Percentiles rank a stretch among this genome's conserved stretches.
Evolutionary conservation across 2,113 vertebrate genomes (phyloP).

Genomic region (Dicerorhinus sumatrensis): DNA sequence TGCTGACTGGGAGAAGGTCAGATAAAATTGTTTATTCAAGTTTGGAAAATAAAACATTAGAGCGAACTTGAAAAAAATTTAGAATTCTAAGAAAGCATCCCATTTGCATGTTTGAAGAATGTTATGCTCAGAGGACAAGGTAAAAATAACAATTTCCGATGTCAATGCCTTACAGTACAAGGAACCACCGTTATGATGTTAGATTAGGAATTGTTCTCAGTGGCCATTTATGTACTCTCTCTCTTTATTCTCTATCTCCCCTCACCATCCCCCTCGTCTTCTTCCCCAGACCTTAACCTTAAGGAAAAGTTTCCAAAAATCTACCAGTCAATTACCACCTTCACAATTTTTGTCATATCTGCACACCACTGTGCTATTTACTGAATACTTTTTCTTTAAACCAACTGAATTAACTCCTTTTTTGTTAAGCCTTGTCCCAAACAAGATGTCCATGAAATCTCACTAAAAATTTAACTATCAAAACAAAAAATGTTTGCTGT

Average conservation of each 20-base stretch:
- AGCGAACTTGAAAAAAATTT: not conserved
- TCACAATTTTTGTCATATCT: not conserved
- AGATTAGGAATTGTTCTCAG: not conserved
- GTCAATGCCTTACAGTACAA: not conserved
- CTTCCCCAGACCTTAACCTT: not conserved
- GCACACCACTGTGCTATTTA: not conserved
- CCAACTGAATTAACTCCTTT: conserved; percentile 8
- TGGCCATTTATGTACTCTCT: not conserved
- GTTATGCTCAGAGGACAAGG: not conserved
- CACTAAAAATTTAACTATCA: not conserved
- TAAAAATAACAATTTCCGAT: not conserved
- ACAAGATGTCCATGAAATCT: not conserved
- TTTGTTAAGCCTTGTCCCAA: not conserved
- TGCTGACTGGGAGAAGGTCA: not conserved
- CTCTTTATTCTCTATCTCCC: not conserved
- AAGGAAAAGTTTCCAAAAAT: not conserved
- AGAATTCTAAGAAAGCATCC: conserved; percentile 3
- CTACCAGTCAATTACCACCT: not conserved
- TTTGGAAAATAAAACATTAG: conserved; percentile 36
- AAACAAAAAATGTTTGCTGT: not conserved
- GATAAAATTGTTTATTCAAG: not conserved
- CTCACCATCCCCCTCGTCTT: not conserved
- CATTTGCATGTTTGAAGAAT: not conserved
- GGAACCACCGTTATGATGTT: rapidly evolving
- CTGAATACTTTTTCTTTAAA: conserved; percentile 14